A percentile compares a stretch with the other conserved stretches of the same genome.
Conservation (phyloP, 2,888 invertebrate species). For the Nemotelus pantherinus region DNA sequence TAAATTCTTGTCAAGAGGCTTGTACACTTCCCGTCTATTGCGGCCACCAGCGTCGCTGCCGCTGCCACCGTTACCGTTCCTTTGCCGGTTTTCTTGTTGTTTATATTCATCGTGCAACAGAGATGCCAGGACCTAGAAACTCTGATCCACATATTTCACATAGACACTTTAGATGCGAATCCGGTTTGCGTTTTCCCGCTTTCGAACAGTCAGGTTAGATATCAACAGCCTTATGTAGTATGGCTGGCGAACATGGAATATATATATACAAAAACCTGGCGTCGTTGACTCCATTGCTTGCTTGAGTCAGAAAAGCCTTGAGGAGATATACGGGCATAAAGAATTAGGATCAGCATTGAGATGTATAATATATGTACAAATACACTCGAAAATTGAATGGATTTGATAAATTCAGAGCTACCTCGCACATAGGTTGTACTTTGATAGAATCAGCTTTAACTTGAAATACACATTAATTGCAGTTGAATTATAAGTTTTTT, state of each 20-base stretch:
- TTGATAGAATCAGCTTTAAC: too few relatives aligned
- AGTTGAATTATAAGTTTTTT: too few relatives aligned
- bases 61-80: too few relatives aligned
- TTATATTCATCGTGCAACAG: neutral
- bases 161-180: slow-evolving; percentile 33
- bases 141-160: slow-evolving; percentile 29
- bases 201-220: neutral
- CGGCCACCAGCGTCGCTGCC: neutral
- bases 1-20: slow-evolving; percentile 48
- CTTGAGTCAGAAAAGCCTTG: slow-evolving; percentile 12
- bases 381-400: too few relatives aligned
- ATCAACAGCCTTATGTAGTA: slow-evolving; percentile 10
- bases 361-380: neutral
- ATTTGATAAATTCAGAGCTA: too few relatives aligned
- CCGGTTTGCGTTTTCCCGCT: neutral
- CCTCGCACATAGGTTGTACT: too few relatives aligned
- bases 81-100: too few relatives aligned
- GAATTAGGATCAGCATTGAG: slow-evolving; percentile 13
- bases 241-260: slow-evolving; percentile 5
- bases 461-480: too few relatives aligned
- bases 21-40: slow-evolving; percentile 41
- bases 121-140: slow-evolving; percentile 10
- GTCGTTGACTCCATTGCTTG: slow-evolving; percentile 5
- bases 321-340: slow-evolving; percentile 10
- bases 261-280: too few relatives aligned